Percentiles rank a stretch among this genome's conserved stretches.
Evolutionary conservation across 2,888 invertebrate genomes (phyloP).

Genomic region (Antheraea yamamai): DNA sequence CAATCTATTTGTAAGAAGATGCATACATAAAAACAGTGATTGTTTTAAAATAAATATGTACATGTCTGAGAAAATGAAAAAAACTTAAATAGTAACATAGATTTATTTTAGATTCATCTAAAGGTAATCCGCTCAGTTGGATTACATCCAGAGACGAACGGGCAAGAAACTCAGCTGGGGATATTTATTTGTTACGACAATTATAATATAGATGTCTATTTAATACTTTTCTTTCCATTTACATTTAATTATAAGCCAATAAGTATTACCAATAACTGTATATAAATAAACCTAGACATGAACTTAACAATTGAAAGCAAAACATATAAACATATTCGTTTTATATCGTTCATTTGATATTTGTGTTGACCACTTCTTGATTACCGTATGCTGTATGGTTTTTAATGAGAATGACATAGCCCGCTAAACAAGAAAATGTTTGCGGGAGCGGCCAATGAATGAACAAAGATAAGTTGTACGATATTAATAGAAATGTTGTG

Average conservation of each 20-base stretch:
- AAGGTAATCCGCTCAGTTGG: background rate
- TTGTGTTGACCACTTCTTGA: too few relatives aligned
- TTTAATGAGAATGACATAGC: too few relatives aligned
- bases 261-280: background rate
- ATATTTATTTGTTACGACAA: background rate
- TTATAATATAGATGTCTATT: background rate
- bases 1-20: background rate
- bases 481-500: too few relatives aligned
- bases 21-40: background rate
- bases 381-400: too few relatives aligned
- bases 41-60: background rate
- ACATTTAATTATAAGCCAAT: background rate
- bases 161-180: background rate
- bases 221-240: background rate
- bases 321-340: too few relatives aligned
- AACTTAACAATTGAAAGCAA: background rate
- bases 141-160: constrained; percentile 1
- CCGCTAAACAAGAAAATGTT: too few relatives aligned
- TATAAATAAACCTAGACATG: background rate
- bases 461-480: too few relatives aligned
- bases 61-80: background rate
- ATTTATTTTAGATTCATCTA: background rate
- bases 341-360: too few relatives aligned
- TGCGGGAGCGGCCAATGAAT: too few relatives aligned
- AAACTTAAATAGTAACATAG: background rate